Evolutionary conservation across 2,797 vertebrate genomes (phyloP), one percentile per base, ranked within the genome.

Genomic region (Halcyon badia): DNA sequence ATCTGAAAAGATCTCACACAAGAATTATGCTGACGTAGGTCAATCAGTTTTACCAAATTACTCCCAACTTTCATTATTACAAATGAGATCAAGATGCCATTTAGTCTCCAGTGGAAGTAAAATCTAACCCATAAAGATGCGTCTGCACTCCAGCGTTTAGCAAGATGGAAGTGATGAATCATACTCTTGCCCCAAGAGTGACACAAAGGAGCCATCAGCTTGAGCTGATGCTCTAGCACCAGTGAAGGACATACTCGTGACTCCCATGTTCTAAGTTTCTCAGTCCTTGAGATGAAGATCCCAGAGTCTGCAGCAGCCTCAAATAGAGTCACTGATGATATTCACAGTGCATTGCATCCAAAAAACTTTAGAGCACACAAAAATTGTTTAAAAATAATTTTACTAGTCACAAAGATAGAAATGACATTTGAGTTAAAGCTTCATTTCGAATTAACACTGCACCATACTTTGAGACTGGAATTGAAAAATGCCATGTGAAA

Each of bases 121-220:
- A 87, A 93, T 73, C 51, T 49, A 84, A 95, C 70, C 77, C 80
- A 49, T 22, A 60, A 62, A 91, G 88, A 89, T 49, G 73, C 80
- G 82, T 77, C 89, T 94, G 80, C 77, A 84, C 35, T 72, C 81
- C 22, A 72, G 62, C 1, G 22, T 39, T 89, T 56, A 94, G 83
- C 85, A 92, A 71, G 79, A 88, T 54, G 73, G 80, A 77, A 94
- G 70, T 51, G 77, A 97, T 95, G 85, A 96, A 95, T 95, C 91
- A 95, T 56, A 57, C 60, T 83, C 71, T 9, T 90, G 96, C 80
- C 93, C 90, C 69, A 39, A 21, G 80, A 90, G 81, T 83, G 78
- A 61, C 89, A 97, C 66, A 96, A 91, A 94, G 86, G 35, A 97
- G 93, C 64, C 90, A 97, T 91, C 90, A 96, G 83, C 86, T 21